These are phyloP conservation scores for Mugil cephalus DNA, from an alignment of 2,113 vertebrate species.

Conservation along the genomic window DNA sequence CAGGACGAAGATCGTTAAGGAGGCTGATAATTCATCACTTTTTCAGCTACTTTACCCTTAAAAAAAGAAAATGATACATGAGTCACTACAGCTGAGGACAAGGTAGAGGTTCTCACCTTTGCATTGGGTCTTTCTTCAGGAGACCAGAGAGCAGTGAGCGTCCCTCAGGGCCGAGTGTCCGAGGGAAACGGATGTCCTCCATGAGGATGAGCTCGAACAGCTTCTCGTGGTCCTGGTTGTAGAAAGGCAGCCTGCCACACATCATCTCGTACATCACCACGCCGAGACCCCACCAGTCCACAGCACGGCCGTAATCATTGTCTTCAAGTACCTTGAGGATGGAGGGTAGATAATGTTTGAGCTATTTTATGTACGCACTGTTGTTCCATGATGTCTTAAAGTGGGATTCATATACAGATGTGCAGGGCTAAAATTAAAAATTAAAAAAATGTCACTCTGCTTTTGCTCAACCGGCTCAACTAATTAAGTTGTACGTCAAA, in stretches of 20 bases:
- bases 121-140: conserved; percentile 94
- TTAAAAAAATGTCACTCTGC: too few relatives aligned
- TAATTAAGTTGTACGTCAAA: neutral
- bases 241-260: conserved; percentile 94
- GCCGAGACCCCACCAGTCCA: conserved; percentile 96
- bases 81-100: too few relatives aligned
- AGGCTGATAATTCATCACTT: neutral
- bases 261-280: conserved; percentile 98
- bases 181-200: conserved; percentile 94
- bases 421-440: neutral
- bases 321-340: conserved; percentile 91
- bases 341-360: neutral
- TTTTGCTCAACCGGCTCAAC: neutral
- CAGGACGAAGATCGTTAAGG: too few relatives aligned
- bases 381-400: neutral
- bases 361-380: too few relatives aligned
- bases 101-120: conserved; percentile 79
- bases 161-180: conserved; percentile 88
- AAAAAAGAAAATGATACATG: neutral
- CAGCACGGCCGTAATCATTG: conserved; percentile 92
- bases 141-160: conserved; percentile 90
- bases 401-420: neutral
- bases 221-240: conserved; percentile 96
- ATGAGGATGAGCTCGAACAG: conserved; percentile 96
- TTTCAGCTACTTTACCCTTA: neutral